These are phyloP conservation scores for Drosophila formosana DNA, from an alignment of 2,888 invertebrate genomes.

Conservation along the genomic window DNA sequence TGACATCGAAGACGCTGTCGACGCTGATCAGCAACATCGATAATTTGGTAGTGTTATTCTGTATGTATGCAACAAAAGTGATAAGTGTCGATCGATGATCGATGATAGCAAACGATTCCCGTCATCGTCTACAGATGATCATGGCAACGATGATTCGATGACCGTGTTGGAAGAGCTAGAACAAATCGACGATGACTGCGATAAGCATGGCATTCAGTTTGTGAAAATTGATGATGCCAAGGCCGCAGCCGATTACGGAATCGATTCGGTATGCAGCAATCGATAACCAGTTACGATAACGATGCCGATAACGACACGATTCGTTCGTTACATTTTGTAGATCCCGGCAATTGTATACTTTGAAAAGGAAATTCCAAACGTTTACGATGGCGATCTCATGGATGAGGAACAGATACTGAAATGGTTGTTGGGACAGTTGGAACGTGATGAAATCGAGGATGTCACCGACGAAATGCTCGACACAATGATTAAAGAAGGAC, in stretches of 20 bases:
- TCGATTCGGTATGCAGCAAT: constrained; percentile 87
- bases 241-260: constrained; percentile 94
- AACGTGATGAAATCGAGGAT: constrained; percentile 97
- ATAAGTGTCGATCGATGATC: not conserved
- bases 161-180: constrained; percentile 94
- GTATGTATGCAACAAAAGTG: constrained; percentile 87
- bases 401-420: constrained; percentile 95
- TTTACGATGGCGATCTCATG: constrained; percentile 96
- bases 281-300: constrained; percentile 11
- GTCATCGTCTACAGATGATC: constrained; percentile 89
- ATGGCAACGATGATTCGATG: constrained; percentile 95
- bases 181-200: constrained; percentile 97
- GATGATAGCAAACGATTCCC: constrained; percentile 22
- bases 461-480: constrained; percentile 97
- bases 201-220: constrained; percentile 96
- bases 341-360: constrained; percentile 95
- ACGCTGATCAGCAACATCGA: constrained; percentile 95
- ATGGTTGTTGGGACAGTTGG: constrained; percentile 94
- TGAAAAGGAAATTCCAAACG: constrained; percentile 96
- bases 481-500: constrained; percentile 94
- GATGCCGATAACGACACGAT: constrained; percentile 4
- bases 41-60: constrained; percentile 96
- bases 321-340: constrained; percentile 58
- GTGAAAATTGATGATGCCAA: constrained; percentile 95
- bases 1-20: constrained; percentile 94